Evolutionary conservation across 1,140 invertebrate species (phyloP), one percentile per base, ranked within the genome.

Genomic region (Zaprionus inermis): DNA sequence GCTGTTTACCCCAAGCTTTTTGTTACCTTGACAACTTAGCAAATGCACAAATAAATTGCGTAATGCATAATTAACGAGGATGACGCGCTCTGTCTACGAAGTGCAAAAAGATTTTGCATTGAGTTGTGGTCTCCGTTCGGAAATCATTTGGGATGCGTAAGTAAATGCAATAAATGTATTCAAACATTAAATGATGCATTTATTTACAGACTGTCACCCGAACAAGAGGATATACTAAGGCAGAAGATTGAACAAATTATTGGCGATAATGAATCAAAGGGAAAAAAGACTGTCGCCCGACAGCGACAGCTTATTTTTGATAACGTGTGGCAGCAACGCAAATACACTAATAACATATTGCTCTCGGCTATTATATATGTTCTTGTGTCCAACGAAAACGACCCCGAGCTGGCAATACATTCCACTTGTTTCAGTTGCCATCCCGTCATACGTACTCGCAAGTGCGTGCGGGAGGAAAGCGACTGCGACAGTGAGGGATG

Each of bases 81-180:
- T 76, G 66, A 54, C 74, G 20, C 90, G 90, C 30, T 72, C 80
- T 5, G 75, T 78, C 9, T 78, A 72, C 59, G 85, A 91, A 22
- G 83, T 91, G 32, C 90, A 91, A 63, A 77, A 73, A 30, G 90
- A 91, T 65, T 91, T 91, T 60, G 90, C 85, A 12, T 49, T 77
- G 7, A 90, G 71, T 51, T 66, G 76, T 41, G 83, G 78, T 5
- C 56, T 91, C 1, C 72, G 81, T 24, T 77, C 78, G 1, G 82
- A 91, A 77, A 91, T 91, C 5, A 88, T 91, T 16, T 91, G 90
- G 90, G 90, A 91, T 59, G 78, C 78, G 90, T 91, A 72, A 52
- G 90, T 84, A 11, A 30, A 20, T 63, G 20, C 16, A 22, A 30
- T 7, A 16, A 70, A 32, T 16, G 22, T 10, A 5, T 10, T 5